phyloP scores from a whole-genome alignment of 2,113 vertebrate genomes.

The Ursus arctos region DNA sequence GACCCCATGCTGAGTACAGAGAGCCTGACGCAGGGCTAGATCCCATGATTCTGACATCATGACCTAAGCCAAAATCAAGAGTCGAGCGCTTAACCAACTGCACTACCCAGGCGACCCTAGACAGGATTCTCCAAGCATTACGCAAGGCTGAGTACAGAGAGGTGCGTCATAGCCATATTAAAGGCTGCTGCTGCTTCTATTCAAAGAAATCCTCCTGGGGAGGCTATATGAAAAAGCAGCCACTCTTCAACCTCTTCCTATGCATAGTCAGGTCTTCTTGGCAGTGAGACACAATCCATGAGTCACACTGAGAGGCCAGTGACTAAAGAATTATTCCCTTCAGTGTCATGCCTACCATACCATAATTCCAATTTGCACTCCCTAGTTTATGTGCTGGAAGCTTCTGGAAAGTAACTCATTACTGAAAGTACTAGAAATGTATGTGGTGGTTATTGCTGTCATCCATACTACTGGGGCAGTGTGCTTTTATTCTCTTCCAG shows the following conservation, averaged over 20 bases:
- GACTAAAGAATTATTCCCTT: neutral
- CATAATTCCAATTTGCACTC: neutral
- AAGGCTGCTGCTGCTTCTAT: neutral
- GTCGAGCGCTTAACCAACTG: neutral
- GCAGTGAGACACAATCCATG: neutral
- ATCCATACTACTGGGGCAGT: no score
- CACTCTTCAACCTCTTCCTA: neutral
- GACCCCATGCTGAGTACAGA: neutral
- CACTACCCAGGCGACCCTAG: no score
- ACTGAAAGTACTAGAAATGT: neutral
- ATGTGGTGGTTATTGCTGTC: neutral
- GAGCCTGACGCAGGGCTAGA: neutral
- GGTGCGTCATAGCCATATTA: accelerated
- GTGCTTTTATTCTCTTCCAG: neutral
- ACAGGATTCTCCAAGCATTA: neutral
- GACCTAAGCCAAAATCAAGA: neutral
- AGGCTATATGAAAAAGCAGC: neutral
- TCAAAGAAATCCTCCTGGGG: neutral
- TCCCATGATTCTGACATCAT: neutral
- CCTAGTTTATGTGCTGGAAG: neutral
- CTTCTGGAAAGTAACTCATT: neutral
- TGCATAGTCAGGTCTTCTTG: neutral
- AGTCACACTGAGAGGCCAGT: neutral
- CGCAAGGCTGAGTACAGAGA: neutral
- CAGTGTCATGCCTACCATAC: neutral